phyloP scores from a whole-genome alignment of 2,113 vertebrate species.

The Lophotis ruficrista region DNA sequence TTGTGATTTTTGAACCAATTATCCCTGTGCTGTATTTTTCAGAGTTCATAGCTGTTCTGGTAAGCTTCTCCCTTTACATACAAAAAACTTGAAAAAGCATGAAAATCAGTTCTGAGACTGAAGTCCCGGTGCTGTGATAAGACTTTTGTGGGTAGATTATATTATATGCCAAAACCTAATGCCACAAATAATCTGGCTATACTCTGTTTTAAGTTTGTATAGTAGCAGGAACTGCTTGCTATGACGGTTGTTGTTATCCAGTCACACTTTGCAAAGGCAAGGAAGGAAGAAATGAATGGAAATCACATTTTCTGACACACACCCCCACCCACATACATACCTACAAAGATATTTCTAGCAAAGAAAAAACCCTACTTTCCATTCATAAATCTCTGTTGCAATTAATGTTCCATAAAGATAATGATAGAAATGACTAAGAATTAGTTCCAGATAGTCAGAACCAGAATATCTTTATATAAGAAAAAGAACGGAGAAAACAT shows the following conservation, averaged over 20 bases:
- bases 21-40: not conserved
- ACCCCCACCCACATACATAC: accelerated
- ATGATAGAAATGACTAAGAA: not conserved
- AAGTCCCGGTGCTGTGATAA: not conserved
- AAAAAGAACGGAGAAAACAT: not conserved
- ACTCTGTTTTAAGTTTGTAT: not conserved
- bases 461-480: not conserved
- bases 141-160: not conserved
- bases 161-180: not conserved
- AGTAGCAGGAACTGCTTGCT: not conserved
- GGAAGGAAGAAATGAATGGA: not conserved
- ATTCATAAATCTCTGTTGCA: not conserved
- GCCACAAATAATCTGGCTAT: not conserved
- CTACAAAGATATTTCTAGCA: not conserved
- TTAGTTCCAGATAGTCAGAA: not conserved
- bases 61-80: not conserved
- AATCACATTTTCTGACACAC: not conserved
- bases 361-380: not conserved
- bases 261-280: not conserved
- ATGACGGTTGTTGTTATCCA: not conserved
- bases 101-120: not conserved
- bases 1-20: not conserved
- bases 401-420: not conserved
- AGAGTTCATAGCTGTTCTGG: not conserved
- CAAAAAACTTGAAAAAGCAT: not conserved